Conservation (phyloP, 2,888 invertebrate genomes). For the Monochamus alternatus region DNA sequence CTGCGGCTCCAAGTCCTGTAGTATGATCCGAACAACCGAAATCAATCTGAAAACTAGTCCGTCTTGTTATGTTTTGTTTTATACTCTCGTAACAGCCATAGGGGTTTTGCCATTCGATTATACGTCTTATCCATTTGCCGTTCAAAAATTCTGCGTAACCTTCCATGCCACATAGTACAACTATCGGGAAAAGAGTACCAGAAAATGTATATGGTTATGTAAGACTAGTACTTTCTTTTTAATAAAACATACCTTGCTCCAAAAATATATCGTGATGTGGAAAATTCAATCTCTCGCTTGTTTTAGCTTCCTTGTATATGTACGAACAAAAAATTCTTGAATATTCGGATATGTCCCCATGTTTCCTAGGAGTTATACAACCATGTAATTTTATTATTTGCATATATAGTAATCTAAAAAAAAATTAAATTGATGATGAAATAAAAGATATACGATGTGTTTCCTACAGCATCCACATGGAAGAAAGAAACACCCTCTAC, state of each 20-base stretch:
- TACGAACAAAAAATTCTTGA: constrained; percentile 57
- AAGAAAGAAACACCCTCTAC: too few relatives aligned
- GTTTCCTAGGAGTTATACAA: constrained; percentile 47
- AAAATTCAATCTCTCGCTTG: constrained; percentile 58
- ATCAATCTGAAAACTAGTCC: constrained; percentile 63
- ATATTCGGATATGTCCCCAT: constrained; percentile 20
- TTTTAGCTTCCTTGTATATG: constrained; percentile 61
- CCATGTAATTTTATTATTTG: constrained; percentile 54
- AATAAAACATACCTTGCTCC: constrained; percentile 59
- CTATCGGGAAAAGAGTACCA: constrained; percentile 57
- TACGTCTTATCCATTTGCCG: constrained; percentile 63
- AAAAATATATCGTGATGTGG: constrained; percentile 63
- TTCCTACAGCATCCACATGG: too few relatives aligned
- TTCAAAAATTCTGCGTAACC: constrained; percentile 70
- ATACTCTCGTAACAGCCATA: constrained; percentile 67
- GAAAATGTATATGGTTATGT: neutral
- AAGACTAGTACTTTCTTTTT: neutral
- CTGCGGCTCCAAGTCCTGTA: constrained; percentile 69
- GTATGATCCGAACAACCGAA: constrained; percentile 70
- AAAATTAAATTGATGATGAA: neutral
- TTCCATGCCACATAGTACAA: constrained; percentile 71
- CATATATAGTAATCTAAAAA: constrained; percentile 59
- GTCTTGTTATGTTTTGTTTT: constrained; percentile 47
- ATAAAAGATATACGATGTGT: neutral
- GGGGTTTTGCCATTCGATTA: constrained; percentile 68